phyloP scores from a whole-genome alignment of 2,113 vertebrate genomes.

The Nipponia nippon region DNA sequence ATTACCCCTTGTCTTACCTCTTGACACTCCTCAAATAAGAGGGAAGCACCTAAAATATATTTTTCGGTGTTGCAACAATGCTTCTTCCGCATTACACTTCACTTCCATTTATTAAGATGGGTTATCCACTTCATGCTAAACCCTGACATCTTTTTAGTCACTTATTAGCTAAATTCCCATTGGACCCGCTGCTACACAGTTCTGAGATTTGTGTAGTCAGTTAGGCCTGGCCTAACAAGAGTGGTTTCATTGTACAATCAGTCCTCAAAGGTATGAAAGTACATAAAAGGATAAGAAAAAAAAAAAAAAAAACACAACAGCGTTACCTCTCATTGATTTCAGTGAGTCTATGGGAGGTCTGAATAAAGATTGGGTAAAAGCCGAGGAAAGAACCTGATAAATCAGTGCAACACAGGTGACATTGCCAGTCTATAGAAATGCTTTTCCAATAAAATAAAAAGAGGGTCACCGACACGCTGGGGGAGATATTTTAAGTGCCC shows the following conservation, averaged over 20 bases:
- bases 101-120: background rate
- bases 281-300: background rate
- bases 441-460: background rate
- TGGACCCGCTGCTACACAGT: background rate
- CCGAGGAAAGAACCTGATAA: background rate
- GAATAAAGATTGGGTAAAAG: background rate
- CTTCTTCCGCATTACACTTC: background rate
- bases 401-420: background rate
- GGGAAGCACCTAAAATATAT: background rate
- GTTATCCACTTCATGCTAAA: constrained; percentile 21
- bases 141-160: background rate
- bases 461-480: background rate
- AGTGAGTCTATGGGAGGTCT: background rate
- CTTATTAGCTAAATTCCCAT: constrained; percentile 25
- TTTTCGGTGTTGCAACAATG: background rate
- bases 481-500: background rate
- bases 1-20: background rate
- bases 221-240: background rate
- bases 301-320: background rate
- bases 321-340: background rate
- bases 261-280: background rate
- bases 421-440: background rate
- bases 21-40: background rate
- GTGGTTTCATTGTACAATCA: background rate
- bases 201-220: background rate